Evolutionary conservation across 2,797 vertebrate genomes (phyloP), one percentile per base, ranked within the genome.

Genomic region (Stomatorhinus walkeri): DNA sequence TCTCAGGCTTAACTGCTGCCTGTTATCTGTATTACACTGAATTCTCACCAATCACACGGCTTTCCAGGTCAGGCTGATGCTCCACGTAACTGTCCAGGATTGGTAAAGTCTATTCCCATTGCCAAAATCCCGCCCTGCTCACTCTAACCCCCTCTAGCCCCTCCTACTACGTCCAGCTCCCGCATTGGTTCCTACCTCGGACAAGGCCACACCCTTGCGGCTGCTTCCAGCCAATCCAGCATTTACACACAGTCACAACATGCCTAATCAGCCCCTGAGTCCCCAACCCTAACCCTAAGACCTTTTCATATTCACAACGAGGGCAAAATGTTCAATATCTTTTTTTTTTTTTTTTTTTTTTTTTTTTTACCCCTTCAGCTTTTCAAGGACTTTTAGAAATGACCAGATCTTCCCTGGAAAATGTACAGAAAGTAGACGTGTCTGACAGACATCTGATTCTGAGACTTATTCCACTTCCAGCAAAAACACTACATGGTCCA

Each of bases 141-240:
- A 14, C 22, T 48, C 72, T 36, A 64, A 64, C 68, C 68, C 68
- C 28, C 68, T 76, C 28, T 79, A 79, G n/a, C 24, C 52, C 14
- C 49, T 12, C 56, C 88, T 19, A 48, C 46, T 48, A 84, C 81
- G 4, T 51, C 36, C 22, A 64, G 28, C 56, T 72, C 56, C 28
- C 5, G 51, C 49, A 56, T 7, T 56, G 52, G 16, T 19, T 19
- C 51, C 28, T n/a, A 54, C 85, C 85, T 86, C 51, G 28, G 24
- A 22, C 8, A 28, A 51, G 85, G 14, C 85, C 22, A 54, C 85
- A 52, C 85, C 52, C 51, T 54, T 9, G 12, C 19, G 3, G 52
- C 85, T 54, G 85, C 28, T 87, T 54, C 28, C 84, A 52, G 28
- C 52, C 68, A 59, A 72, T 68, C 76, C 89, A 89, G 85, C 87